Evolutionary conservation across 2,113 vertebrate species (phyloP), one percentile per base, ranked within the genome.

Genomic region (Capricornis sumatraensis): DNA sequence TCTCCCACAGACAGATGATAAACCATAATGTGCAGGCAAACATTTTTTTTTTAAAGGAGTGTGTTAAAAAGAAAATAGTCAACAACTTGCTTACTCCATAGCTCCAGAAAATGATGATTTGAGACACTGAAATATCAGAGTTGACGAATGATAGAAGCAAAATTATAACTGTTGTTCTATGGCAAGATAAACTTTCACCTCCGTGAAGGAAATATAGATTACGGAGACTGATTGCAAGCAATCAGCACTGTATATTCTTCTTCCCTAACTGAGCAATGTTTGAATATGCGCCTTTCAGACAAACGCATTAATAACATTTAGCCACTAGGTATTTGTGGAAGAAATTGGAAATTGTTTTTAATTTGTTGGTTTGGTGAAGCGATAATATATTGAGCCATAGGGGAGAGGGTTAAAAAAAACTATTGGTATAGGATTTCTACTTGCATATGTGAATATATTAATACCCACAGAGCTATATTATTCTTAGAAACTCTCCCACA

Each of bases 271-370:
- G 98, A 98, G 96, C 98, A 98, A 97, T 98, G 97, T 98, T 98
- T 98, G 97, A 98, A 98, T 98, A 98, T 98, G 94, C 94, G 94
- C 98, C 98, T 98, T 98, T 97, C 98, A 16, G 0, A 98, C 94
- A 98, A 98, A 99, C 97, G 53, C 98, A 98, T 99, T 98, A 98
- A 98, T 99, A 98, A 98, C 95, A 93, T 98, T 99, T 99, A 98
- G 96, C 98, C 95, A 98, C 91, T 96, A 98, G 98, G 97, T 99
- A 98, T 98, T 98, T 98, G 82, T 97, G 98, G 96, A 98, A 98
- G 93, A 98, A 98, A 98, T 97, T 98, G 98, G 94, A 98, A 98
- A 98, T 97, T 98, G 97, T 94, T 98, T 98, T 98, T 97, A 98
- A 98, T 98, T 98, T 98, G 93, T 98, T 98, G 97, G 94, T 98